Conservation (phyloP, 1,140 invertebrate genomes). For the Camponotus vicinus region DNA sequence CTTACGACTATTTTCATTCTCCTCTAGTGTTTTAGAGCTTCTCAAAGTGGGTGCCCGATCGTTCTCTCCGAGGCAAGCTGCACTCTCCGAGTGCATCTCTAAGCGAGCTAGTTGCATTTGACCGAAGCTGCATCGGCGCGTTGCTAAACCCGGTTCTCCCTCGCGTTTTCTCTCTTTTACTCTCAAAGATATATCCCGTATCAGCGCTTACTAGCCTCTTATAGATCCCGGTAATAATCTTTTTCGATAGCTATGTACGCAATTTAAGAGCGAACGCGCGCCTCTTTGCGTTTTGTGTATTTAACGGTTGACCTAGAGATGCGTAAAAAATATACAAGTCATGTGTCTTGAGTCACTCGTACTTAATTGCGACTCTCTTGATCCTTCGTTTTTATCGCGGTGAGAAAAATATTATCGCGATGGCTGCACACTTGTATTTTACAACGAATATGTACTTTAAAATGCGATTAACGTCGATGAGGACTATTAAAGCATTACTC, state of each 20-base stretch:
- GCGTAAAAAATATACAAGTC: slow-evolving; percentile 4
- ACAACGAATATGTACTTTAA: slow-evolving; percentile 29
- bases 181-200: slow-evolving; percentile 71
- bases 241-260: slow-evolving; percentile 76
- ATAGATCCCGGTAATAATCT: slow-evolving; percentile 77
- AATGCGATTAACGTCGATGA: slow-evolving; percentile 35
- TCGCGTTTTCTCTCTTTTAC: neutral
- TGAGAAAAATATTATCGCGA: slow-evolving; percentile 19
- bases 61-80: slow-evolving; percentile 68
- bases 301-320: slow-evolving; percentile 53
- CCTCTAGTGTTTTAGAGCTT: slow-evolving; percentile 71
- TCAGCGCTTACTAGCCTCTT: slow-evolving; percentile 65
- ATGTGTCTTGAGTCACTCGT: neutral
- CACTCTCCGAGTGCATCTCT: slow-evolving; percentile 66
- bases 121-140: slow-evolving; percentile 29
- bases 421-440: neutral
- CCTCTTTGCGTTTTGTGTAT: slow-evolving; percentile 30
- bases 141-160: slow-evolving; percentile 66
- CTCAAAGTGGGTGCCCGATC: slow-evolving; percentile 68
- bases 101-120: slow-evolving; percentile 20
- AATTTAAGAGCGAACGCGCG: slow-evolving; percentile 72
- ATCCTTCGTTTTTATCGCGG: slow-evolving; percentile 1
- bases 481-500: slow-evolving; percentile 27
- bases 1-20: slow-evolving; percentile 72
- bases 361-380: neutral